A percentile compares a stretch with the other conserved stretches of the same genome.
Conservation (phyloP, 2,888 invertebrate genomes). For the Tachina grossa region DNA sequence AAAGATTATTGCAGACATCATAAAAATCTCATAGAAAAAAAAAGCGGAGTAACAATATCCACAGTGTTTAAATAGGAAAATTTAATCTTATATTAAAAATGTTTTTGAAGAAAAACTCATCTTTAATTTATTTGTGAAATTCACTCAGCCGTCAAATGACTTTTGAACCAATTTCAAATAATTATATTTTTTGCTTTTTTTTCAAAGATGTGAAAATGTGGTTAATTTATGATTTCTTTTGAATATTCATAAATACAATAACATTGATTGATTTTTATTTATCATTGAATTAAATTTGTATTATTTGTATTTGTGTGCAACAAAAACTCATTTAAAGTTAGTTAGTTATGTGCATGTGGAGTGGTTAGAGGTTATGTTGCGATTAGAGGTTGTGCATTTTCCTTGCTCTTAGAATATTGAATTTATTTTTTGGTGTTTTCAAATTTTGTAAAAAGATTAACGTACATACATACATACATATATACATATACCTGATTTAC, state of each 20-base stretch:
- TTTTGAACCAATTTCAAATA: not conserved
- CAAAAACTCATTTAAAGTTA: slow-evolving; percentile 20
- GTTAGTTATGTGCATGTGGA: not conserved
- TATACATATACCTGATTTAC: no score
- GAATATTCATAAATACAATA: not conserved
- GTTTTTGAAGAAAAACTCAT: not conserved
- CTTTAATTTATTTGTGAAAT: not conserved
- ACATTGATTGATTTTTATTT: not conserved
- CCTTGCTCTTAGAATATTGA: slow-evolving; percentile 37
- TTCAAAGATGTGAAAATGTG: not conserved
- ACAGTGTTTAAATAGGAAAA: slow-evolving; percentile 15
- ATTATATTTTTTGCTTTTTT: not conserved
- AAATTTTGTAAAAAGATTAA: slow-evolving; percentile 11
- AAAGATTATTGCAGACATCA: slow-evolving; percentile 25
- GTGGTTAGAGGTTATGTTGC: slow-evolving; percentile 23
- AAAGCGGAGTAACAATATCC: not conserved
- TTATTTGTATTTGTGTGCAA: not conserved
- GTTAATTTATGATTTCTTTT: not conserved
- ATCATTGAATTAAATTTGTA: not conserved
- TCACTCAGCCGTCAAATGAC: not conserved
- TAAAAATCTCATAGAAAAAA: slow-evolving; percentile 25
- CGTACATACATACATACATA: no score
- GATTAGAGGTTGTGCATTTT: not conserved
- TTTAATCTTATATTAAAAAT: not conserved
- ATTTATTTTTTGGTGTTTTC: slow-evolving; percentile 1